phyloP scores from a whole-genome alignment of 1,140 invertebrate species.

The Atta texana region DNA sequence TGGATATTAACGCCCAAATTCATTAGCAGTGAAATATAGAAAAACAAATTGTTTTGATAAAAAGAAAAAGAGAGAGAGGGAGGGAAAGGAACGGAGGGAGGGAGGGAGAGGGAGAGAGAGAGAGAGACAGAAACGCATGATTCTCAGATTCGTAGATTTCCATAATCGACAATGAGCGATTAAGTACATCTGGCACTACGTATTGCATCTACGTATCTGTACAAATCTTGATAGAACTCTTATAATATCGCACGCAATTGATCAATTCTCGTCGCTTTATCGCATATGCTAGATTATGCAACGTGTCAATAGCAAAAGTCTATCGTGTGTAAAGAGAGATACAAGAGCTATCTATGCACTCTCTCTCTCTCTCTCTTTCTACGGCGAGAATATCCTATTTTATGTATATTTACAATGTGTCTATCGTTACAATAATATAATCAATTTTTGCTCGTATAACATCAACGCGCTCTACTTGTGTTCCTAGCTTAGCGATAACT shows the following conservation, averaged over 20 bases:
- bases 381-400: not conserved
- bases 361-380: not conserved
- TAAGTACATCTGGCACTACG: slow-evolving; percentile 64
- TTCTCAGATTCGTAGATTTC: not conserved
- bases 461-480: not conserved
- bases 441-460: slow-evolving; percentile 20
- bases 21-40: not conserved
- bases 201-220: slow-evolving; percentile 19
- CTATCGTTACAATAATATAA: slow-evolving; percentile 24
- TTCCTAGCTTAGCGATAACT: slow-evolving; percentile 20
- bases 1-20: not conserved
- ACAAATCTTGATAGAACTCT: not conserved
- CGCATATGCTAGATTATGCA: not conserved
- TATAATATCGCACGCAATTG: slow-evolving; percentile 1
- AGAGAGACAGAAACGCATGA: not conserved
- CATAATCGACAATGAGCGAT: not conserved
- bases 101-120: too few relatives aligned
- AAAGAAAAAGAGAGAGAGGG: not conserved
- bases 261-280: slow-evolving; percentile 16
- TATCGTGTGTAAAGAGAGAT: slow-evolving; percentile 30
- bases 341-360: slow-evolving; percentile 41
- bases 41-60: not conserved
- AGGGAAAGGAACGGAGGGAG: too few relatives aligned
- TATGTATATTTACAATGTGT: slow-evolving; percentile 64
- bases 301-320: slow-evolving; percentile 59